These are phyloP conservation scores for Bombus breviceps DNA, from an alignment of 1,140 invertebrate species.

Conservation along the genomic window DNA sequence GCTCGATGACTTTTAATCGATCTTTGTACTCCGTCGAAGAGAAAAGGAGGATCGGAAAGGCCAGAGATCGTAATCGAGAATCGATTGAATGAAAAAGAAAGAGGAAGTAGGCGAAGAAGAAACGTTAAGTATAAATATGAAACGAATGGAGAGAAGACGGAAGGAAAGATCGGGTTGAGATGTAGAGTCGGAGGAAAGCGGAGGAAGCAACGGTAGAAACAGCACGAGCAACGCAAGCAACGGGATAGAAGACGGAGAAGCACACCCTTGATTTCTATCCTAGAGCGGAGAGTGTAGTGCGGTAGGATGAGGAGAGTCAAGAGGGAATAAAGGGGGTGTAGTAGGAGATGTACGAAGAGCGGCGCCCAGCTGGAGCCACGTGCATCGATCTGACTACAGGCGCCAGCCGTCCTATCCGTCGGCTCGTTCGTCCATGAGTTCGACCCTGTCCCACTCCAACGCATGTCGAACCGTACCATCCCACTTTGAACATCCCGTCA, in stretches of 20 bases:
- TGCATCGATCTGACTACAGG: constrained; percentile 83
- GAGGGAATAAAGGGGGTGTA: constrained; percentile 78
- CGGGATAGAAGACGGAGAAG: constrained; percentile 40
- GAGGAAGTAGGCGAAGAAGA: background rate
- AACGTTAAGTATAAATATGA: background rate
- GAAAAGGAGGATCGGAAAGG: background rate
- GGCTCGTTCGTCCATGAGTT: constrained; percentile 83
- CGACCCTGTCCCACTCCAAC: constrained; percentile 79
- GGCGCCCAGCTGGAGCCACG: constrained; percentile 83
- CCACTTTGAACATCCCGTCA: constrained; percentile 61
- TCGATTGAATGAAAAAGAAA: background rate
- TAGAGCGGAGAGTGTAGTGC: constrained; percentile 64
- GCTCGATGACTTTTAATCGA: too few species aligned
- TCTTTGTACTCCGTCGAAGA: background rate
- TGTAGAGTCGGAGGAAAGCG: background rate
- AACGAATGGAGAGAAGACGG: background rate
- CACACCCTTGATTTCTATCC: constrained; percentile 70
- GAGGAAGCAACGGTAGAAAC: background rate
- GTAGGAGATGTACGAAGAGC: constrained; percentile 81
- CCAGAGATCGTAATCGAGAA: background rate
- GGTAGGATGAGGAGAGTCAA: constrained; percentile 73
- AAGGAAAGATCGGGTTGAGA: background rate
- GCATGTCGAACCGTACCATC: constrained; percentile 67
- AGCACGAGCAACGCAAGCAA: constrained; percentile 5
- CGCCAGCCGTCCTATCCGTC: constrained; percentile 83